Evolutionary conservation across 2,113 vertebrate genomes (phyloP), one percentile per base, ranked within the genome.

Genomic region (Malaclemys terrapin): DNA sequence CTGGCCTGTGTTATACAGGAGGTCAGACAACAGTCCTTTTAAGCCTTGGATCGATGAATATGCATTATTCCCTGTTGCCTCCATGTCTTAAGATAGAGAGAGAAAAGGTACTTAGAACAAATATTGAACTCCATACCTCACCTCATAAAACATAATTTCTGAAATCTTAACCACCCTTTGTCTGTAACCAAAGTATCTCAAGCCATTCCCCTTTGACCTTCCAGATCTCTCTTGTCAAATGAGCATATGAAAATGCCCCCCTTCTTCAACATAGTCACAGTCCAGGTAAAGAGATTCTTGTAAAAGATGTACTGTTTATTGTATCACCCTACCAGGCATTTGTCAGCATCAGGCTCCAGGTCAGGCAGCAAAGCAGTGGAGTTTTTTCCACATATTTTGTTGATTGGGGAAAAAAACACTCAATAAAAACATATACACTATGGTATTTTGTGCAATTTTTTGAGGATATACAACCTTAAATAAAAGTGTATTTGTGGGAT

Each of bases 81-180:
- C 12, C 59, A 0, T 47, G 27, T 50, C 85, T 52, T 2, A 50
- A 24, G 8, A 5, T 59, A 11, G 8, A 35, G 31, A 27, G 72
- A 31, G 59, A 53, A 38, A 59, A 57, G 16, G 25, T 79, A 25
- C 4, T 25, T 50, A 3, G 25, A 59, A 22, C 45, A 53, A 53
- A n/a, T 84, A 27, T 22, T 25, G 1, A 47, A 29, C 49, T 50
- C 53, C 56, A 4, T 81, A 4, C 35, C 0, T 1, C 2, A 24
- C 6, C 10, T 35, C 2, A n/a, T 5, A 53, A 47, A 57, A 24
- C 4, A 24, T 2, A 3, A 1, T 29, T 62, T 47, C 62, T 31
- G 80, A 72, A 31, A 8, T 10, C 42, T 69, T 52, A 35, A 65
- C 65, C 8, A n/a, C 9, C 7, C 38, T 59, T 24, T 9, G 7